These are phyloP conservation scores for Chouioia cunea DNA, from an alignment of 2,888 invertebrate species.

Conservation along the genomic window DNA sequence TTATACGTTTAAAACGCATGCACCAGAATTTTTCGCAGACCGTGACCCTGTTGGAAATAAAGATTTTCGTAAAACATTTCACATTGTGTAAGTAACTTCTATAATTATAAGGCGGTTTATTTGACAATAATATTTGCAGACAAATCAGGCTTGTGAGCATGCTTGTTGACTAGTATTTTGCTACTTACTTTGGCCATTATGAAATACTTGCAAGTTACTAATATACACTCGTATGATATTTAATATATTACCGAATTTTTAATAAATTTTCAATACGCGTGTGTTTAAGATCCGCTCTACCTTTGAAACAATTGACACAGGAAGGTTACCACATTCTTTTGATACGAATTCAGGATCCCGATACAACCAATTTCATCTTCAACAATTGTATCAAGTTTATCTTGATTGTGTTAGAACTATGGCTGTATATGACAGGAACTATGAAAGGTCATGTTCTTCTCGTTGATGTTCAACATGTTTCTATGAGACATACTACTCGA, in stretches of 20 bases:
- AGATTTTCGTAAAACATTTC: slow-evolving; percentile 69
- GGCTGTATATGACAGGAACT: slow-evolving; percentile 71
- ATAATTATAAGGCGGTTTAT: background rate
- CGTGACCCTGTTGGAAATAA: slow-evolving; percentile 70
- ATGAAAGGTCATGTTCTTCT: slow-evolving; percentile 74
- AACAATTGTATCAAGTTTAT: slow-evolving; percentile 69
- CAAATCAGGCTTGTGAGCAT: too few relatives aligned
- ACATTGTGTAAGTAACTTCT: slow-evolving; percentile 68
- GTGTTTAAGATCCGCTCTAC: slow-evolving; percentile 42
- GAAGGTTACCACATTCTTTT: slow-evolving; percentile 73
- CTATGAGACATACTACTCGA: slow-evolving; percentile 75
- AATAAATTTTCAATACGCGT: too few relatives aligned
- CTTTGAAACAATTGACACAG: slow-evolving; percentile 69
- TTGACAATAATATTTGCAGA: too few relatives aligned
- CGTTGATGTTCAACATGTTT: slow-evolving; percentile 73
- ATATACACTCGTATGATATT: too few relatives aligned
- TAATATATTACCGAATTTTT: too few relatives aligned
- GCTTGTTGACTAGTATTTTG: too few relatives aligned
- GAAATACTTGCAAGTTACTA: too few relatives aligned
- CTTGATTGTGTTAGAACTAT: slow-evolving; percentile 73
- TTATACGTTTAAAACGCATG: slow-evolving; percentile 77
- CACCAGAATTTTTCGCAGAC: slow-evolving; percentile 66
- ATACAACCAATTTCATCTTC: slow-evolving; percentile 73
- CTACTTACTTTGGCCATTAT: too few relatives aligned
- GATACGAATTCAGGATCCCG: slow-evolving; percentile 71